Conservation (phyloP, 2,797 vertebrate genomes). For the Acanthopagrus latus region DNA sequence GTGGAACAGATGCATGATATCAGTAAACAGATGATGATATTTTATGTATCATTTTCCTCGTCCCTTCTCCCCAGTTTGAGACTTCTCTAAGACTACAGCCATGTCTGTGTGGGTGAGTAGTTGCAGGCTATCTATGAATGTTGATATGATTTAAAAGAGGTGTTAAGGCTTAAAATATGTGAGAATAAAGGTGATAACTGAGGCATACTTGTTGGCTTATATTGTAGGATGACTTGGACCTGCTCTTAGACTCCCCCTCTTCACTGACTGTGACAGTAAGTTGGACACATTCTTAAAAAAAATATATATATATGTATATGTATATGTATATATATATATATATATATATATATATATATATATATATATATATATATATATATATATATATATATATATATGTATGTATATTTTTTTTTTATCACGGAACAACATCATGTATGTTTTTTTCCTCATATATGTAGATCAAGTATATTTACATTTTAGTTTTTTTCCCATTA, state of each 20-base stretch:
- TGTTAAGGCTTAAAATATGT: not conserved
- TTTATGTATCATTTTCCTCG: not conserved
- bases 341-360: no score
- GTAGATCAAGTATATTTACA: no score
- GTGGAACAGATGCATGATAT: no score
- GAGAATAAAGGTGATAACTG: accelerated
- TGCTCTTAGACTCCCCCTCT: conserved; percentile 84
- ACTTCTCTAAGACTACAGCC: not conserved
- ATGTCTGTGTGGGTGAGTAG: conserved; percentile 82
- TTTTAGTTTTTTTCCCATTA: no score
- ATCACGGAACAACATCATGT: not conserved
- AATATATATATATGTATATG: no score
- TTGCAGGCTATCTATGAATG: not conserved
- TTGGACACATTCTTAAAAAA: not conserved
- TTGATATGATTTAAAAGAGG: not conserved
- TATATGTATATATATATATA: no score
- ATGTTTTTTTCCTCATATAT: no score
- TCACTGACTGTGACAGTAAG: conserved; percentile 82
- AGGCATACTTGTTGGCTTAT: conserved; percentile 3
- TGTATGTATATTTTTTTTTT: no score
- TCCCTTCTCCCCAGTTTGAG: conserved; percentile 12
- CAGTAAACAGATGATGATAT: no score
- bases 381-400: no score
- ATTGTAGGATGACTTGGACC: conserved; percentile 84
- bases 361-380: no score